Evolutionary conservation across 2,113 vertebrate species (phyloP).

Genomic region (Lophius piscatorius): DNA sequence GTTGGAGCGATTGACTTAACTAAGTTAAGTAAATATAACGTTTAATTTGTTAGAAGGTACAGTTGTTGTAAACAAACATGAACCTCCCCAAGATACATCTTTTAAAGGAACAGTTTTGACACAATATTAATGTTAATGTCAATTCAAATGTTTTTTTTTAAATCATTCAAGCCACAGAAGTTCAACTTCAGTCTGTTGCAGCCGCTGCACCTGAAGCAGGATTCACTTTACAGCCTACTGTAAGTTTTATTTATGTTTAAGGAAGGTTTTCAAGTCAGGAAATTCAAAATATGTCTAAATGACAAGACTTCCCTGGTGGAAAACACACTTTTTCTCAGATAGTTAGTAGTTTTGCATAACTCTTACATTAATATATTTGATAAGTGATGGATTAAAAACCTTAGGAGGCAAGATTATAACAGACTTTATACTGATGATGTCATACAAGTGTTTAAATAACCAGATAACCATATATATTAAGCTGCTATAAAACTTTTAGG

Average conservation of each 20-base stretch:
- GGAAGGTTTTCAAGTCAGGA: too few species aligned
- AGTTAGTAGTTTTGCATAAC: constrained; percentile 1
- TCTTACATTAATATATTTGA: background rate
- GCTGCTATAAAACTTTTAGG: background rate
- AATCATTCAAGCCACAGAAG: constrained; percentile 8
- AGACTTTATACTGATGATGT: background rate
- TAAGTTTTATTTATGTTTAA: too few species aligned
- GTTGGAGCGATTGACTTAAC: too few species aligned
- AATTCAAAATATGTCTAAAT: too few species aligned
- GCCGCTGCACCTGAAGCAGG: constrained; percentile 18
- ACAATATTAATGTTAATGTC: background rate
- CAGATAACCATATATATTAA: background rate
- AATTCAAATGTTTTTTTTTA: constrained; percentile 1
- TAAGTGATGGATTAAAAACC: background rate
- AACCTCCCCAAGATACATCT: constrained; percentile 8
- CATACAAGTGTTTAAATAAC: constrained; percentile 4
- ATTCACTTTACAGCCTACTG: too few species aligned
- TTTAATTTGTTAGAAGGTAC: too few species aligned
- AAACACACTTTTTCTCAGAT: constrained; percentile 14
- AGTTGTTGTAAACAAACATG: constrained; percentile 24
- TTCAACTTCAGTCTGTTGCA: constrained; percentile 1
- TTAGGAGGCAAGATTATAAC: background rate
- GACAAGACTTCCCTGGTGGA: too few species aligned
- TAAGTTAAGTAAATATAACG: too few species aligned
- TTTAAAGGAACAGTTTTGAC: constrained; percentile 3